Conservation (phyloP, 1,140 invertebrate genomes). For the Aphaenogaster rudis region DNA sequence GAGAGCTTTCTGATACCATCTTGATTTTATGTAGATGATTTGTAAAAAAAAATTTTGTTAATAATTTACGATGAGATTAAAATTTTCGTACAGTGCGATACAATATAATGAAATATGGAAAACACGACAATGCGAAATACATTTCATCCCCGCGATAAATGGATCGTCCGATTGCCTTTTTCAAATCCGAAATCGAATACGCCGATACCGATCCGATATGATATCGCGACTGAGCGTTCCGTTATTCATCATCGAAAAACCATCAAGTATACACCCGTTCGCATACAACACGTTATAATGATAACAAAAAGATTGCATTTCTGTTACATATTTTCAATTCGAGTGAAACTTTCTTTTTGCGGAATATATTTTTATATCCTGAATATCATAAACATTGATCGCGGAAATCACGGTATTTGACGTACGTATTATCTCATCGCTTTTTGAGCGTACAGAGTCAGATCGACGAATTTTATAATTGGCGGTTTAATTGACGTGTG, state of each 20-base stretch:
- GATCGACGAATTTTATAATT: constrained; percentile 21
- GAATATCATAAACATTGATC: neutral
- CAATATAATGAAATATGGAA: no score
- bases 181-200: constrained; percentile 6
- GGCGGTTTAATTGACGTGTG: constrained; percentile 1
- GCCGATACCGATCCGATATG: neutral
- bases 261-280: neutral
- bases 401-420: neutral
- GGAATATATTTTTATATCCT: neutral
- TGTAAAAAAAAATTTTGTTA: no score
- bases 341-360: neutral
- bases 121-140: no score
- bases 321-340: no score
- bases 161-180: no score
- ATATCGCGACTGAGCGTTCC: neutral
- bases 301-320: neutral
- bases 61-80: no score
- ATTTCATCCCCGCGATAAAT: no score
- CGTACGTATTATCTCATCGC: neutral
- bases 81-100: no score
- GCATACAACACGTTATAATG: neutral
- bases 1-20: no score
- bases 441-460: neutral
- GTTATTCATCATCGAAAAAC: constrained; percentile 1
- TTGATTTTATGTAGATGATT: no score